A percentile compares a stretch with the other conserved stretches of the same genome.
These are phyloP conservation scores for Actenoides lindsayi DNA, from an alignment of 2,113 vertebrate species.

Conservation along the genomic window DNA sequence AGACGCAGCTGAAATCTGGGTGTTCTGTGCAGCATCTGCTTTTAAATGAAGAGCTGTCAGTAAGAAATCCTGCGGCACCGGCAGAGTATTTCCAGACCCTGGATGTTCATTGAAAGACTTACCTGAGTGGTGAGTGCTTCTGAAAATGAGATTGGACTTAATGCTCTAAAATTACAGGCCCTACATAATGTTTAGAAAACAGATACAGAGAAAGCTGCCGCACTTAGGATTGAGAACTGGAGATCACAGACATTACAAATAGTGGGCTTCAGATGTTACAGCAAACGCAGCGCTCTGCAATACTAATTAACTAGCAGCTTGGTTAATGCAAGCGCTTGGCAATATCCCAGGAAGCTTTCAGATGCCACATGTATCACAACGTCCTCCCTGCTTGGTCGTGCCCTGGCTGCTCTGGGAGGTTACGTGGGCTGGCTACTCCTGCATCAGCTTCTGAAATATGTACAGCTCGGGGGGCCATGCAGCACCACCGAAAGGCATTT, in stretches of 20 bases:
- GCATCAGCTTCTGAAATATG: neutral
- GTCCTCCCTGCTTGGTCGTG: neutral
- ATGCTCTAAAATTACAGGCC: neutral
- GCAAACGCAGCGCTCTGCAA: neutral
- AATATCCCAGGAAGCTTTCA: neutral
- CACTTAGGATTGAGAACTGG: neutral
- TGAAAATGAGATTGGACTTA: neutral
- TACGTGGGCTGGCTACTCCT: neutral
- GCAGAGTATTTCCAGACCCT: constrained; percentile 40
- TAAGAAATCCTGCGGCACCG: constrained; percentile 36
- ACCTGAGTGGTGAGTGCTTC: constrained; percentile 36
- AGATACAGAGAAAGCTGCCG: neutral
- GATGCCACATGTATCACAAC: neutral
- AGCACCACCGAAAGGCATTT: neutral
- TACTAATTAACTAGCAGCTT: neutral
- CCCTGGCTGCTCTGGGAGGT: neutral
- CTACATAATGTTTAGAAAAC: neutral
- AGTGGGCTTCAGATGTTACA: neutral
- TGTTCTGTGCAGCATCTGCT: constrained; percentile 58
- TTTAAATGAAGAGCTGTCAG: constrained; percentile 45
- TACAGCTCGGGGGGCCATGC: rapidly evolving
- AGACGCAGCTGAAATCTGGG: constrained; percentile 28
- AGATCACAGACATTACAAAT: neutral
- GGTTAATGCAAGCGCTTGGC: neutral
- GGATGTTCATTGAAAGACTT: neutral